Evolutionary conservation across 2,888 invertebrate genomes (phyloP).

Genomic region (Diarsia mendica): DNA sequence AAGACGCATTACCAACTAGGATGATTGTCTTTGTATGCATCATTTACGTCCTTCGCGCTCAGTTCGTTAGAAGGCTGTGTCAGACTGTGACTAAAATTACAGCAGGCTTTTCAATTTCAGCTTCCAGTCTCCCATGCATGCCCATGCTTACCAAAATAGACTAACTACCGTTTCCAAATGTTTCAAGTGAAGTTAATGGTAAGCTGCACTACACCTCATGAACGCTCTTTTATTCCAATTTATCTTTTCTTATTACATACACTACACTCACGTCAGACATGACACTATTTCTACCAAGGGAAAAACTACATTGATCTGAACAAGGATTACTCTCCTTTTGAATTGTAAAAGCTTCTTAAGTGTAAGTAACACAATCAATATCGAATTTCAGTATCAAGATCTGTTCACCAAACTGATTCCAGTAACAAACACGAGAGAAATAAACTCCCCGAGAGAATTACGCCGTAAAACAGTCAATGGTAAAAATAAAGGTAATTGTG

Average conservation of each 20-base stretch:
- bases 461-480: conserved; percentile 66
- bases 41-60: neutral
- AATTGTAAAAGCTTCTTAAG: conserved; percentile 4
- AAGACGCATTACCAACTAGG: too few relatives aligned
- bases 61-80: neutral
- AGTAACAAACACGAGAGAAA: conserved; percentile 33
- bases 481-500: conserved; percentile 65
- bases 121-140: neutral
- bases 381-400: conserved; percentile 58
- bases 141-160: neutral
- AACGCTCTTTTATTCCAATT: neutral
- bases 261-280: too few relatives aligned
- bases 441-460: conserved; percentile 71
- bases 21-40: neutral
- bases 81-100: neutral
- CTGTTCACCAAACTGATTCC: conserved; percentile 14
- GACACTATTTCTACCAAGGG: neutral
- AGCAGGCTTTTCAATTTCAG: too few relatives aligned
- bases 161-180: too few relatives aligned
- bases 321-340: conserved; percentile 11
- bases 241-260: neutral
- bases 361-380: conserved; percentile 40
- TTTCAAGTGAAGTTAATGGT: neutral
- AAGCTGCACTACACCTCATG: neutral
- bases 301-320: conserved; percentile 19